phyloP scores from a whole-genome alignment of 2,888 invertebrate species.

The Siphlonurus alternatus region DNA sequence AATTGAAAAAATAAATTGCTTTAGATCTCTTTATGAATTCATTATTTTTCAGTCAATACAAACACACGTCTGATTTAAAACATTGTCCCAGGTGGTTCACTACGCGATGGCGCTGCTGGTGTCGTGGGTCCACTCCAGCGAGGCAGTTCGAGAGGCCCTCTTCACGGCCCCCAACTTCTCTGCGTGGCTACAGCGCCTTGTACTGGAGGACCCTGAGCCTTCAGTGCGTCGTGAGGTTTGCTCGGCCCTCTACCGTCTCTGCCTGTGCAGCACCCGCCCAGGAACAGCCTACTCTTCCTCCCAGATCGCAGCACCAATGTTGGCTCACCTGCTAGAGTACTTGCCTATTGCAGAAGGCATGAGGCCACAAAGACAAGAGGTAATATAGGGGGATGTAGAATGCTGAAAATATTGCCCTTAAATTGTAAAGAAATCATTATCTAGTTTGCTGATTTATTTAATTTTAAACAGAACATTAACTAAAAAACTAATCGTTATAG shows the following conservation, averaged over 20 bases:
- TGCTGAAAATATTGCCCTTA: too few relatives aligned
- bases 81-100: slow-evolving; percentile 48
- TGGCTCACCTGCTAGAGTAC: slow-evolving; percentile 64
- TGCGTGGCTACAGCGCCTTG: slow-evolving; percentile 64
- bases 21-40: neutral
- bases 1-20: neutral
- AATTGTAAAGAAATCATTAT: slow-evolving; percentile 26
- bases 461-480: too few relatives aligned
- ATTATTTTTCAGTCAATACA: too few relatives aligned
- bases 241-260: slow-evolving; percentile 77
- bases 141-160: slow-evolving; percentile 54
- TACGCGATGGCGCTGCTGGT: slow-evolving; percentile 84
- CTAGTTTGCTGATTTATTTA: too few relatives aligned
- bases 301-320: slow-evolving; percentile 43
- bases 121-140: slow-evolving; percentile 81
- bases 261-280: slow-evolving; percentile 43
- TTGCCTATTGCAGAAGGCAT: slow-evolving; percentile 72
- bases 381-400: too few relatives aligned
- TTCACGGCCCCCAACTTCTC: slow-evolving; percentile 55
- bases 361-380: slow-evolving; percentile 42
- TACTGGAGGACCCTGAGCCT: slow-evolving; percentile 85
- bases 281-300: too few relatives aligned
- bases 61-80: too few relatives aligned
- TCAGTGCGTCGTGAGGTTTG: slow-evolving; percentile 81
- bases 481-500: too few relatives aligned